phyloP scores from a whole-genome alignment of 2,113 vertebrate species.

The Aramus guarauna region DNA sequence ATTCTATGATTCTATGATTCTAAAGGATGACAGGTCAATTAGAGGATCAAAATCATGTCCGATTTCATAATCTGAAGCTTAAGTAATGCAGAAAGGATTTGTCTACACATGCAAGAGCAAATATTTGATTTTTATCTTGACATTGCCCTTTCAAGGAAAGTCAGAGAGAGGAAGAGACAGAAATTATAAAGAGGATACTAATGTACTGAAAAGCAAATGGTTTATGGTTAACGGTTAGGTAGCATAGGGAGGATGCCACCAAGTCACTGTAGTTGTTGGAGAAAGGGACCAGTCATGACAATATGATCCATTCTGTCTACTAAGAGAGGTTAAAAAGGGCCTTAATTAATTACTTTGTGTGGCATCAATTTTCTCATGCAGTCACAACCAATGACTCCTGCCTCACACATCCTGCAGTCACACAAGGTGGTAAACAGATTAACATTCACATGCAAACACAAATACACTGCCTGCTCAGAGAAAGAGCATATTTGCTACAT shows the following conservation, averaged over 20 bases:
- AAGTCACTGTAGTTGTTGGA: not conserved
- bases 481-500: not conserved
- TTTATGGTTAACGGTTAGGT: not conserved
- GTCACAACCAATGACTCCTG: not conserved
- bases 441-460: not conserved
- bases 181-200: not conserved
- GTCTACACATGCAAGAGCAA: not conserved
- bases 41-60: conserved; percentile 21
- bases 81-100: conserved; percentile 48
- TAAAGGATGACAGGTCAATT: conserved; percentile 32
- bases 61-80: not conserved
- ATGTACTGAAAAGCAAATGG: not conserved
- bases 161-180: not conserved
- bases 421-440: not conserved
- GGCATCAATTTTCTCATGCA: not conserved
- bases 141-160: conserved; percentile 53
- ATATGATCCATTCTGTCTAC: not conserved
- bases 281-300: not conserved
- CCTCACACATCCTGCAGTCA: not conserved
- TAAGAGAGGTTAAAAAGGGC: not conserved
- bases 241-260: not conserved
- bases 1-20: no score
- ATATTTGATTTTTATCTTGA: conserved; percentile 64
- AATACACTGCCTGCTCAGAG: not conserved
- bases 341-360: not conserved